Conservation (phyloP, 2,113 vertebrate genomes). For the Poeciliopsis turrubarensis region DNA sequence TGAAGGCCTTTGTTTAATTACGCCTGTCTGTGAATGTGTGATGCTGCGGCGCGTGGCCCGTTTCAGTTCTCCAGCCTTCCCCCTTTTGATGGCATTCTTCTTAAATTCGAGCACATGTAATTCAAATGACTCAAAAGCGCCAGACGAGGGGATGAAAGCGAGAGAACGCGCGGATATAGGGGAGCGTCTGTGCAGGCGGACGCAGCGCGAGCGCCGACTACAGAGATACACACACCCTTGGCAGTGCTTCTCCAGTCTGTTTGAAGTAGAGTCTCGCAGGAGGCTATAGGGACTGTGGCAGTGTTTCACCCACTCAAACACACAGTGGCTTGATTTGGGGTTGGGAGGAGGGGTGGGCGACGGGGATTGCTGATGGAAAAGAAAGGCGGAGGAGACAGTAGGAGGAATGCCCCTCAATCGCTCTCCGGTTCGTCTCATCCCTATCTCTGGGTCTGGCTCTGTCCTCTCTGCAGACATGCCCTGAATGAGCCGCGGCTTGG, state of each 20-base stretch:
- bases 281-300: slow-evolving; percentile 67
- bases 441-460: slow-evolving; percentile 36
- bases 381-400: slow-evolving; percentile 50
- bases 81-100: slow-evolving; percentile 50
- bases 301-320: slow-evolving; percentile 71
- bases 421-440: slow-evolving; percentile 51
- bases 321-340: slow-evolving; percentile 36
- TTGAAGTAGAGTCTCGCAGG: slow-evolving; percentile 77
- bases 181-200: slow-evolving; percentile 32
- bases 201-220: slow-evolving; percentile 21
- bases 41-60: slow-evolving; percentile 7
- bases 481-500: slow-evolving; percentile 19
- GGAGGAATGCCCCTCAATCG: slow-evolving; percentile 61
- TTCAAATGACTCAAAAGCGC: slow-evolving; percentile 11
- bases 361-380: slow-evolving; percentile 55
- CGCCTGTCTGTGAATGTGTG: slow-evolving; percentile 37
- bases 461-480: slow-evolving; percentile 31
- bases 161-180: slow-evolving; percentile 2
- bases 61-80: slow-evolving; percentile 21
- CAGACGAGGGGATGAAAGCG: slow-evolving; percentile 16
- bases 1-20: slow-evolving; percentile 67
- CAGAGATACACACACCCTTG: slow-evolving; percentile 55
- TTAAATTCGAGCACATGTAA: slow-evolving; percentile 26
- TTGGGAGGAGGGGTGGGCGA: slow-evolving; percentile 19
- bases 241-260: slow-evolving; percentile 76